Conservation (phyloP, 2,113 vertebrate species). For the Psilopogon haemacephalus region DNA sequence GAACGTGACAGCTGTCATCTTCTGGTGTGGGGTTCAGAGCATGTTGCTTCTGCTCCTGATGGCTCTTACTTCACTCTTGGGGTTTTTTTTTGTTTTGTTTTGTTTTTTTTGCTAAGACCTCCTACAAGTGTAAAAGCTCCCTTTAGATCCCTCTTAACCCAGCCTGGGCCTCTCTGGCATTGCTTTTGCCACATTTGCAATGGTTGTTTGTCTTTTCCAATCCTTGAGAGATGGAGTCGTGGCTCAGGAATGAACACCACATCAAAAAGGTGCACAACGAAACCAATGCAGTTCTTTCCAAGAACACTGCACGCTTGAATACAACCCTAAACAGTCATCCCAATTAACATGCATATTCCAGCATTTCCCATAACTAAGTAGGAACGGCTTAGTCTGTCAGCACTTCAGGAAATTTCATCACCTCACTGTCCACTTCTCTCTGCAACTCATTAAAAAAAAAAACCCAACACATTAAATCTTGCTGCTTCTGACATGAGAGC, state of each 20-base stretch:
- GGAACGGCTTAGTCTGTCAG: constrained; percentile 57
- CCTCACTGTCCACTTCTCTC: constrained; percentile 67
- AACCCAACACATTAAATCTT: constrained; percentile 55
- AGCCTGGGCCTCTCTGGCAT: neutral
- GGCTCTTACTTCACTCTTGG: neutral
- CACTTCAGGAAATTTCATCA: constrained; percentile 66
- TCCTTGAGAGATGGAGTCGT: constrained; percentile 1
- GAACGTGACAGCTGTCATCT: neutral
- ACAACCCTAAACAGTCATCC: constrained; percentile 57
- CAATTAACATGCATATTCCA: constrained; percentile 67
- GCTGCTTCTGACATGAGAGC: constrained; percentile 55
- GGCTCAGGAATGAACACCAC: constrained; percentile 61
- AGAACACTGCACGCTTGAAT: constrained; percentile 40
- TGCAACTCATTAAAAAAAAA: constrained; percentile 70
- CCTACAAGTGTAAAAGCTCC: neutral
- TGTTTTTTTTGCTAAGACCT: neutral
- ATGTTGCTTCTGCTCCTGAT: neutral
- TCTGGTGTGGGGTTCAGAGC: neutral
- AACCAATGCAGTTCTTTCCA: constrained; percentile 60
- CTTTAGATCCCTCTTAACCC: neutral
- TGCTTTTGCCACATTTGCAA: neutral
- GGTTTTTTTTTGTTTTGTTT: too few species aligned
- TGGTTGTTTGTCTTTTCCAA: constrained; percentile 48
- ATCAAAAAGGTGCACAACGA: constrained; percentile 62
- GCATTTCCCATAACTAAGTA: constrained; percentile 65